A percentile compares a stretch with the other conserved stretches of the same genome.
Conservation (phyloP, 2,888 invertebrate genomes). For the Agrochola litura region DNA sequence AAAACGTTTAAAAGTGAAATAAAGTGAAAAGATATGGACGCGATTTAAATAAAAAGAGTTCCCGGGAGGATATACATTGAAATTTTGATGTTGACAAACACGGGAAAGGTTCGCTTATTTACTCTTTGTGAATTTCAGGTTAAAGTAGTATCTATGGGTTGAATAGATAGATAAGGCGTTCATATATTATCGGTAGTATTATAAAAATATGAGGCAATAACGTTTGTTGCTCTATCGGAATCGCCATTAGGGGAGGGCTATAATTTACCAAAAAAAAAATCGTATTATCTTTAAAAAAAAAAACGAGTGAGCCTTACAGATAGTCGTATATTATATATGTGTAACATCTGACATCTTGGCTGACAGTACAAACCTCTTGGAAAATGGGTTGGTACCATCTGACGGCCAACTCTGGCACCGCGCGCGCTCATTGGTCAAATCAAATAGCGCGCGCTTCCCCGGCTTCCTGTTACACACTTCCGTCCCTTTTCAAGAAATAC, state of each 20-base stretch:
- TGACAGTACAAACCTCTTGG: too few relatives aligned
- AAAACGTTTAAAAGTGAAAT: constrained; percentile 45
- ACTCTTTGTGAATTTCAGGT: constrained; percentile 17
- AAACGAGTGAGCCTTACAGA: too few relatives aligned
- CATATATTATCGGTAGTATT: not conserved
- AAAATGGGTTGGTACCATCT: too few relatives aligned
- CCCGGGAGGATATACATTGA: constrained; percentile 47
- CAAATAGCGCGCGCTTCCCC: too few relatives aligned
- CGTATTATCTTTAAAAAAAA: too few relatives aligned
- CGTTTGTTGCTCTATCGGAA: not conserved
- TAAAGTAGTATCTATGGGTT: constrained; percentile 9
- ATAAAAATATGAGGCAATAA: constrained; percentile 23
- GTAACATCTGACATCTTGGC: too few relatives aligned
- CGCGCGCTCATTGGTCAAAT: too few relatives aligned
- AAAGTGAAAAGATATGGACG: constrained; percentile 41
- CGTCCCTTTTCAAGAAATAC: too few relatives aligned
- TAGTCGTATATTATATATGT: too few relatives aligned
- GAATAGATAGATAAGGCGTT: constrained; percentile 9
- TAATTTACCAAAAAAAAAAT: not conserved
- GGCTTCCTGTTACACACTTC: too few relatives aligned
- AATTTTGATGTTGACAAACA: constrained; percentile 41
- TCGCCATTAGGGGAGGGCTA: not conserved
- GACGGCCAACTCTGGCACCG: too few relatives aligned
- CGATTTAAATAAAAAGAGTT: constrained; percentile 51
- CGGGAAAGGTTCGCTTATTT: constrained; percentile 8